These are phyloP conservation scores for Drosophila peninsularis DNA, from an alignment of 2,888 invertebrate genomes.

Conservation along the genomic window DNA sequence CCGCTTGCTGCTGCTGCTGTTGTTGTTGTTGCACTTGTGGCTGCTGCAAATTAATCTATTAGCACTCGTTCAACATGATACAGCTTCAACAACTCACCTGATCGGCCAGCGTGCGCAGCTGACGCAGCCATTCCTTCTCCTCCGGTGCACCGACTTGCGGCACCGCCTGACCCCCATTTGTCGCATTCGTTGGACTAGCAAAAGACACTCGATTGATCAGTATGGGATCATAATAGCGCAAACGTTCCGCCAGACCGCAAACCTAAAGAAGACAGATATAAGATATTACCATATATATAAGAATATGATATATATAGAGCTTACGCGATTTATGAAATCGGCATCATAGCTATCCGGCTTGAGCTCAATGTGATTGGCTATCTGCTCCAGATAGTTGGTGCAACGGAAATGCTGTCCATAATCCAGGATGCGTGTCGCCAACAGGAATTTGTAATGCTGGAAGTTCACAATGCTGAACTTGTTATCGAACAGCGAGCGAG, in stretches of 20 bases:
- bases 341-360: constrained; percentile 58
- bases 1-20: constrained; percentile 47
- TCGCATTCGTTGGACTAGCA: constrained; percentile 62
- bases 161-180: constrained; percentile 44
- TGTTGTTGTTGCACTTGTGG: constrained; percentile 32
- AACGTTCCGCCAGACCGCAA: constrained; percentile 86
- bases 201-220: constrained; percentile 73
- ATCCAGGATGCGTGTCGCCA: constrained; percentile 91
- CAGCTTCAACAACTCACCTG: constrained; percentile 38
- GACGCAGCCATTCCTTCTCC: constrained; percentile 84
- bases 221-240: constrained; percentile 90
- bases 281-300: background rate
- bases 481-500: constrained; percentile 91
- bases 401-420: constrained; percentile 90
- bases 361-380: constrained; percentile 88
- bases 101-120: constrained; percentile 77
- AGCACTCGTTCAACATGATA: background rate
- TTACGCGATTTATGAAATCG: constrained; percentile 66
- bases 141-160: constrained; percentile 40
- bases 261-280: constrained; percentile 68
- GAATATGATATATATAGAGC: background rate
- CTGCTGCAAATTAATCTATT: constrained; percentile 22
- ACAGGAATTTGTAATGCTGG: constrained; percentile 93
- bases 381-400: constrained; percentile 90
- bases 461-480: constrained; percentile 90